These are phyloP conservation scores for Polydrusus cervinus DNA, from an alignment of 2,888 invertebrate genomes.

Conservation along the genomic window DNA sequence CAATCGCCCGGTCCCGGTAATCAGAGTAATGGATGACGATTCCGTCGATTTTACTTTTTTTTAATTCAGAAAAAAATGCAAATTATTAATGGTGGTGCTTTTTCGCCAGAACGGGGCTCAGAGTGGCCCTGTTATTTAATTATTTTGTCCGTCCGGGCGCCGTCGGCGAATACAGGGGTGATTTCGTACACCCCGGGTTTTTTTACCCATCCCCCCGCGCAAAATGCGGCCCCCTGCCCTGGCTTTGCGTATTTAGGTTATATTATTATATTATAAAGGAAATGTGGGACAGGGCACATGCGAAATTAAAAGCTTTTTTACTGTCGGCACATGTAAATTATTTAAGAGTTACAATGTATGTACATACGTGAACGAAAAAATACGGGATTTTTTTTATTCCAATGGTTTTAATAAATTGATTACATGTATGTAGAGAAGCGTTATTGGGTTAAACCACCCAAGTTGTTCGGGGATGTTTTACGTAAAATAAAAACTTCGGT, in stretches of 20 bases:
- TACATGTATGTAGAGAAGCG: too few relatives aligned
- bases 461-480: too few relatives aligned
- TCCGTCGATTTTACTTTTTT: constrained; percentile 67
- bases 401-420: too few relatives aligned
- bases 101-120: constrained; percentile 47
- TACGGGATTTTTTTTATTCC: neutral
- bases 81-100: constrained; percentile 65
- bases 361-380: constrained; percentile 1
- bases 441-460: too few relatives aligned
- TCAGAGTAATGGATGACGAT: constrained; percentile 69
- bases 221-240: constrained; percentile 9
- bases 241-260: constrained; percentile 37
- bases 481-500: too few relatives aligned
- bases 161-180: constrained; percentile 11
- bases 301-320: constrained; percentile 35
- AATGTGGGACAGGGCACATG: constrained; percentile 31
- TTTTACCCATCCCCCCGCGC: constrained; percentile 14
- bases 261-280: constrained; percentile 39
- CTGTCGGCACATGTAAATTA: constrained; percentile 19
- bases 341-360: constrained; percentile 15
- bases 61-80: constrained; percentile 66
- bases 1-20: constrained; percentile 56
- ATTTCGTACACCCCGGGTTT: constrained; percentile 27
- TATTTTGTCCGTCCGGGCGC: constrained; percentile 27
- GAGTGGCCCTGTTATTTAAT: constrained; percentile 51